Conservation (phyloP, 2,797 vertebrate genomes). For the Natrix natrix region DNA sequence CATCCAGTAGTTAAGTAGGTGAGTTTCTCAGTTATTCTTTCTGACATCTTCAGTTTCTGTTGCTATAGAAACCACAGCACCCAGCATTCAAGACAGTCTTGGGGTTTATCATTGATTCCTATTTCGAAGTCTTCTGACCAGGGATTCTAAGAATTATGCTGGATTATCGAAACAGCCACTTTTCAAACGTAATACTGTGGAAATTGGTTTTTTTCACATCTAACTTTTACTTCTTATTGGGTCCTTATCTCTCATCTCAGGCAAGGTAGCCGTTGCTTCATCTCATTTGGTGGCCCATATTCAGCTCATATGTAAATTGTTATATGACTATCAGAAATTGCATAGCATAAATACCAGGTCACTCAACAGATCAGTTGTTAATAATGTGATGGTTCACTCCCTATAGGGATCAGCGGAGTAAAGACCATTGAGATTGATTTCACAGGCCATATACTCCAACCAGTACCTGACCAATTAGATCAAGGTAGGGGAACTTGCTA, state of each 20-base stretch:
- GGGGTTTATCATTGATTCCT: constrained; percentile 16
- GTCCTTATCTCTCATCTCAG: not conserved
- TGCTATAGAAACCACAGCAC: constrained; percentile 64
- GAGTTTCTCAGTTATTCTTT: constrained; percentile 53
- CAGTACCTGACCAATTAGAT: not conserved
- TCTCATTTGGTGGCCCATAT: not conserved
- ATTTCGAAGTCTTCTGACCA: constrained; percentile 2
- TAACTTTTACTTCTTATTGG: not conserved
- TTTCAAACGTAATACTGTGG: accelerated
- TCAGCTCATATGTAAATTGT: not conserved
- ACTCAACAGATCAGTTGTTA: not conserved
- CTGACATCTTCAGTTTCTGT: constrained; percentile 57
- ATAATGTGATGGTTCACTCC: not conserved
- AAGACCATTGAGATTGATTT: not conserved
- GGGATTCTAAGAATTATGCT: not conserved
- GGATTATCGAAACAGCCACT: not conserved
- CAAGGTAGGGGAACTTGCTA: not conserved
- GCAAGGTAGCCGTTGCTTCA: not conserved
- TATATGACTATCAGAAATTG: constrained; percentile 1
- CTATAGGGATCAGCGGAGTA: not conserved
- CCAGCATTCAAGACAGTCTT: constrained; percentile 38
- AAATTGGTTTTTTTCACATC: not conserved
- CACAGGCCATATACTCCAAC: not conserved
- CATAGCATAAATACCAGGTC: not conserved
- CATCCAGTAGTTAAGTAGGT: constrained; percentile 47